phyloP scores from a whole-genome alignment of 1,140 invertebrate species.

The Euura lappo region DNA sequence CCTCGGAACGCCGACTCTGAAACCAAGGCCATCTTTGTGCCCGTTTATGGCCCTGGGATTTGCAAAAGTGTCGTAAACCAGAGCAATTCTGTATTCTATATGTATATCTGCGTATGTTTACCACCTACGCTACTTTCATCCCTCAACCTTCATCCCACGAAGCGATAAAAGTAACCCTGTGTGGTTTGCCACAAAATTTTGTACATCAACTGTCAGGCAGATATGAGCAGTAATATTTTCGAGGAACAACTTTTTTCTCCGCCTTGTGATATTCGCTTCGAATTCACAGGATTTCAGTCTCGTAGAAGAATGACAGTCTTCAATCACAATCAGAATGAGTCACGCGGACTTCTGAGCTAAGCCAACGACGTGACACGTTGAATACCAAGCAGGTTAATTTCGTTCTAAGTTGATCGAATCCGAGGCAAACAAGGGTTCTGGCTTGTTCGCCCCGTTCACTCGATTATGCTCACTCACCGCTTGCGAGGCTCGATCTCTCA shows the following conservation, averaged over 20 bases:
- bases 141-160: not conserved
- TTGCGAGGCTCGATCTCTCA: not conserved
- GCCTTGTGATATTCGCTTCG: no score
- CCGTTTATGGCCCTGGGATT: not conserved
- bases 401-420: not conserved
- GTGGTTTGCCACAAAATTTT: no score
- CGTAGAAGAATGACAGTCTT: not conserved
- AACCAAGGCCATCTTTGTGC: not conserved
- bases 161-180: not conserved
- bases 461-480: not conserved
- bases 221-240: not conserved
- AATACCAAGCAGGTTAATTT: conserved; percentile 6
- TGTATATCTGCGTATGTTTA: not conserved
- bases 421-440: not conserved
- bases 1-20: not conserved
- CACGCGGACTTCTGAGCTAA: not conserved
- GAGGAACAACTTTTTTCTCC: no score
- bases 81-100: not conserved
- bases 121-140: no score
- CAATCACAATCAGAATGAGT: no score
- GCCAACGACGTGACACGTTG: not conserved
- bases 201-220: no score
- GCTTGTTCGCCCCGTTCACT: not conserved
- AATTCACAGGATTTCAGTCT: not conserved
- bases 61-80: not conserved